Percentiles rank a stretch among this genome's conserved stretches.
Evolutionary conservation across 2,888 invertebrate genomes (phyloP).

Genomic region (Apodemia duryi): DNA sequence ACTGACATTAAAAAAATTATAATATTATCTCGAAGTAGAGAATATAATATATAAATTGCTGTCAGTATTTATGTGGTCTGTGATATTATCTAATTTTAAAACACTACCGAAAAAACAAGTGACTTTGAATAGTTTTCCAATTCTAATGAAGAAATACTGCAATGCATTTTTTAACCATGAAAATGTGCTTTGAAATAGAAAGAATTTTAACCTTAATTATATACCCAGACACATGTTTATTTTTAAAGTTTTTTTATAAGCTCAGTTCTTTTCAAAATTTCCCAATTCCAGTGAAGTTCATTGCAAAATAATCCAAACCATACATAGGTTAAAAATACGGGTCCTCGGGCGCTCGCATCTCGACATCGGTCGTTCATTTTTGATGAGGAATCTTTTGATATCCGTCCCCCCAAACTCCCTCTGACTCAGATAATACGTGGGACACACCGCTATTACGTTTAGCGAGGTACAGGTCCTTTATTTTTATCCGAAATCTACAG

Average conservation of each 20-base stretch:
- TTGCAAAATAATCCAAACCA: constrained; percentile 46
- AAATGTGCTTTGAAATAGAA: too few relatives aligned
- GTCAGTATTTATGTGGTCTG: too few relatives aligned
- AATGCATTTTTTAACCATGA: too few relatives aligned
- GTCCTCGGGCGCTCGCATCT: constrained; percentile 51
- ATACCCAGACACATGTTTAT: constrained; percentile 14
- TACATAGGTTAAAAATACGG: constrained; percentile 41
- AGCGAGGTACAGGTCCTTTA: not conserved
- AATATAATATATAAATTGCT: too few relatives aligned
- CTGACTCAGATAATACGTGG: constrained; percentile 51
- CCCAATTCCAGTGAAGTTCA: constrained; percentile 37
- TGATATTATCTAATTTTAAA: too few relatives aligned
- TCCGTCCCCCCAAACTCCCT: constrained; percentile 45
- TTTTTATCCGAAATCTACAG: too few relatives aligned
- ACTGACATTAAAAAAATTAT: too few relatives aligned
- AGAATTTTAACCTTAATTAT: not conserved
- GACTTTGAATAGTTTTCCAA: too few relatives aligned
- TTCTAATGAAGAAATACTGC: too few relatives aligned
- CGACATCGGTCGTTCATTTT: constrained; percentile 68
- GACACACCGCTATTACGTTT: constrained; percentile 38
- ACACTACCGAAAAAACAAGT: too few relatives aligned
- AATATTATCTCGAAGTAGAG: too few relatives aligned
- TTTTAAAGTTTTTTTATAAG: constrained; percentile 22
- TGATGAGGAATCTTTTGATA: constrained; percentile 75
- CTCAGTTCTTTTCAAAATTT: constrained; percentile 24